Base-by-base conservation (phyloP, 2,888 invertebrate genomes). In the Parascotia fuliginaria region DNA sequence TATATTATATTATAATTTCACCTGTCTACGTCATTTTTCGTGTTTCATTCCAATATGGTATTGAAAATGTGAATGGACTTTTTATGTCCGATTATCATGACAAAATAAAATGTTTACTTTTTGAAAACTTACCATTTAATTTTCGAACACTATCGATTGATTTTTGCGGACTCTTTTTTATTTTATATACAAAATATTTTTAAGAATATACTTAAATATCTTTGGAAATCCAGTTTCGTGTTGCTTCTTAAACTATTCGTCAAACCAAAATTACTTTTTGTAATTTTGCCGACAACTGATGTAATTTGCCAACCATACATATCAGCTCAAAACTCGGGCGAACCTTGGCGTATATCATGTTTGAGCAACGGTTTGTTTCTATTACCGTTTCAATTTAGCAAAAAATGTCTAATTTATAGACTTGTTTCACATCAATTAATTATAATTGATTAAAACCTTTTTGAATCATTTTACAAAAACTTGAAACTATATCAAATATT, bases 231-330 rank as follows among this genome's bases (percentile, higher is more conserved):
- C 19, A 7, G 1, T 38, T 22, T 34, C 22, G 12, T 45, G 9
- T 24, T 39, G 7, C 5, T 31, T 22, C 33, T 31, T 13, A 13
- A 24, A 33, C 6, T 9, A 7, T 12, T 24, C 27, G 9, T 22
- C 16, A 31, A 15, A 24, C 29, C 22, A 34, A 11, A 11, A 11
- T 27, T 11, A 28, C 9, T 24, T 36, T 7, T 19, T 11, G 13
- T 28, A 11, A 12, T 28, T 40, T 34, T 16, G 27, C 13, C 14
- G 34, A 34, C 5, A 14, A 9, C 34, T 19, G 16, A 39, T 29
- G 65, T 69, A 70, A 64, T 72, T 77, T 73, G 71, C 63, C 61
- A 75, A 70, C 70, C 65, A 73, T 66, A 67, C n/a, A n/a, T 68
- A 59, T 48, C 37, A 46, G 39, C 5, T 41, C 33, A 40, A 42